Evolutionary conservation across 1,140 invertebrate genomes (phyloP).

Genomic region (Drosophila pachea): DNA sequence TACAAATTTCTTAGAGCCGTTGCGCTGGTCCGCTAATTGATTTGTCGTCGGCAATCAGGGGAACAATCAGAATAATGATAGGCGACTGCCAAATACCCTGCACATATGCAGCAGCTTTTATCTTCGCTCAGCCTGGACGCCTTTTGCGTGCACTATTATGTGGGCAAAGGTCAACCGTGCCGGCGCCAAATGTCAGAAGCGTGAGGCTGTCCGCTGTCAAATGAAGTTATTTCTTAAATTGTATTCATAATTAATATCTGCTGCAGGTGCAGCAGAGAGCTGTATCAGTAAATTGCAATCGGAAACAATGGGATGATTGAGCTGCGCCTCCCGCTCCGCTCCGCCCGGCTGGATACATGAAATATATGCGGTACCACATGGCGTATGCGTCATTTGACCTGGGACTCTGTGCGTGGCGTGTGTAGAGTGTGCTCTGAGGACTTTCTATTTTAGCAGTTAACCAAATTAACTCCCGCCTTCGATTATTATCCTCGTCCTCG

Average conservation of each 20-base stretch:
- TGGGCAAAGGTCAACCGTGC: conserved; percentile 10
- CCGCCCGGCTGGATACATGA: conserved; percentile 13
- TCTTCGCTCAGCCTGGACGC: no score
- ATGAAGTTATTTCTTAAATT: conserved; percentile 19
- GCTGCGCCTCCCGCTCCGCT: conserved; percentile 25
- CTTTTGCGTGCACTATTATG: no score
- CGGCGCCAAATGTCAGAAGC: neutral
- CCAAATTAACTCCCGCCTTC: no score
- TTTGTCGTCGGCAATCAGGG: conserved; percentile 16
- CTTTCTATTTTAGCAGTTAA: no score
- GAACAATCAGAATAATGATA: neutral
- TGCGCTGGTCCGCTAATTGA: conserved; percentile 30
- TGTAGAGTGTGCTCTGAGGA: no score
- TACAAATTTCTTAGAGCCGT: conserved; percentile 31
- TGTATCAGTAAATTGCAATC: conserved; percentile 39
- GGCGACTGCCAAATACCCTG: neutral
- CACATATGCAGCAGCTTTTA: neutral
- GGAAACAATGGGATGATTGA: conserved; percentile 40
- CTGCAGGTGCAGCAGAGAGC: neutral
- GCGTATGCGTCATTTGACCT: conserved; percentile 13
- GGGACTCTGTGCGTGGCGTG: no score
- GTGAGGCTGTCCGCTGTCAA: neutral
- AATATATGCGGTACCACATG: conserved; percentile 42
- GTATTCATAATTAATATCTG: conserved; percentile 27
- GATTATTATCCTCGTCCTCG: no score